Evolutionary conservation across 92 coral and sea anemone species (phyloP), one percentile per base, ranked within the genome.

Genomic region (Desmophyllum pertusum): DNA sequence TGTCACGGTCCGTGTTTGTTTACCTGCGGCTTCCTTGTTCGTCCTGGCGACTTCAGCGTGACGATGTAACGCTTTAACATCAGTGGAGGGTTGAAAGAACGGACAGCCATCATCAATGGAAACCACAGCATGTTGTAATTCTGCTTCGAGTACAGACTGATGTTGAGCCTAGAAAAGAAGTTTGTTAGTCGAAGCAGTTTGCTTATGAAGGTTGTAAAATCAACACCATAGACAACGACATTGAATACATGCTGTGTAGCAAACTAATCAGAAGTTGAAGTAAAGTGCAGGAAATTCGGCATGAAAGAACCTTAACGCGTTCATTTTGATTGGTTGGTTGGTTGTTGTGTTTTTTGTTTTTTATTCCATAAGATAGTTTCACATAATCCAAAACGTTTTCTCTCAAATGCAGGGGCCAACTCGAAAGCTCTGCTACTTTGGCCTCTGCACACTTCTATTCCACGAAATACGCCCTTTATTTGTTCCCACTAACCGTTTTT

Each of bases 11-110:
- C n/a, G 4, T 37, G 7, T 8, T 39, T 31, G 17, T n/a, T 69
- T 73, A 97, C 99, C 97, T 67, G 83, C 70, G 68, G 89, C 48
- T 77, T 97, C 98, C 71, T 75, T 66, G 86, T 90, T 90, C 48
- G 87, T 92, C 84, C 87, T 88, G 75, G 95, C 98, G 17, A 87
- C 84, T n/a, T 83, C 66, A 3, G 98, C 98, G 55, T 97, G 98
- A 59, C 86, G 88, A 51, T 94, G 99, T 27, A 97, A 90, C 13
- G 98, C 98, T 68, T 86, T 84, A 43, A 92, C 93, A 55, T 94
- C 95, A 37, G 91, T 83, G 7, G 91, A 52, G 14, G 99, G 97
- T 42, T 78, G 92, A 87, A 97, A 92, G 72, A 72, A 83, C 27
- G 99, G 98, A 62, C 94, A 97, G 80, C 95, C 90, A 63, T 94